These are phyloP conservation scores for Trichogramma dendrolimi DNA, from an alignment of 2,888 invertebrate genomes.

Conservation along the genomic window DNA sequence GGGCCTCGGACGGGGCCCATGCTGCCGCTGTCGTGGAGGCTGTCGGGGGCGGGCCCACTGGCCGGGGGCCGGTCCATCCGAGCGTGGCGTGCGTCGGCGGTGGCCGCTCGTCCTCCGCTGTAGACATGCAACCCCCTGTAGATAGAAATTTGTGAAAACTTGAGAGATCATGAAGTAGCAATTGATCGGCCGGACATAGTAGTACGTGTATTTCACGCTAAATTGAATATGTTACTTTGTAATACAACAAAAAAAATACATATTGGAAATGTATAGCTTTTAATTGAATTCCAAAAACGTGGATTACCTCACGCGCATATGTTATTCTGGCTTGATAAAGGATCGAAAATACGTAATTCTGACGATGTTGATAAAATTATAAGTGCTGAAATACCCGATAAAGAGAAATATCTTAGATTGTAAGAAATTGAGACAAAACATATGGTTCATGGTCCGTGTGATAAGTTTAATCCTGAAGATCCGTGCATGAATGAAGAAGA, in stretches of 20 bases:
- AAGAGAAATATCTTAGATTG: neutral
- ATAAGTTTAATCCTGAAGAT: neutral
- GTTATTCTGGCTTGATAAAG: conserved; percentile 1
- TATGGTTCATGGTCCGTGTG: conserved; percentile 13
- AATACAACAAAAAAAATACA: conserved; percentile 2
- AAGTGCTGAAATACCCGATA: conserved; percentile 6
- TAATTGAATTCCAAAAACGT: too few species aligned
- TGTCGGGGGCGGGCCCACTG: too few species aligned
- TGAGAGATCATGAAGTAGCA: conserved; percentile 1
- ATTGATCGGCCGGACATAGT: conserved; percentile 1
- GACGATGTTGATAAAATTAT: conserved; percentile 6
- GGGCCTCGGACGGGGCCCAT: too few species aligned
- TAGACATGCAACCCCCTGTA: conserved; percentile 1
- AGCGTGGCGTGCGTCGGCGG: too few species aligned
- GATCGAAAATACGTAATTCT: conserved; percentile 1
- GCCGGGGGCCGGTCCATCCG: too few species aligned
- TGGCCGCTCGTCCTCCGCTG: too few species aligned
- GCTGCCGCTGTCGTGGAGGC: too few species aligned
- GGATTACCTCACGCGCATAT: conserved; percentile 8
- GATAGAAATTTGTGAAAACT: conserved; percentile 2
- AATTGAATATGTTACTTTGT: neutral
- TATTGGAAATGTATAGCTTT: neutral
- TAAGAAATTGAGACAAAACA: conserved; percentile 7
- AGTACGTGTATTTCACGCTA: too few species aligned
- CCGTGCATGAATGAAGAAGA: conserved; percentile 11